Conservation (phyloP, 2,113 vertebrate species). For the Dermatemys mawii region DNA sequence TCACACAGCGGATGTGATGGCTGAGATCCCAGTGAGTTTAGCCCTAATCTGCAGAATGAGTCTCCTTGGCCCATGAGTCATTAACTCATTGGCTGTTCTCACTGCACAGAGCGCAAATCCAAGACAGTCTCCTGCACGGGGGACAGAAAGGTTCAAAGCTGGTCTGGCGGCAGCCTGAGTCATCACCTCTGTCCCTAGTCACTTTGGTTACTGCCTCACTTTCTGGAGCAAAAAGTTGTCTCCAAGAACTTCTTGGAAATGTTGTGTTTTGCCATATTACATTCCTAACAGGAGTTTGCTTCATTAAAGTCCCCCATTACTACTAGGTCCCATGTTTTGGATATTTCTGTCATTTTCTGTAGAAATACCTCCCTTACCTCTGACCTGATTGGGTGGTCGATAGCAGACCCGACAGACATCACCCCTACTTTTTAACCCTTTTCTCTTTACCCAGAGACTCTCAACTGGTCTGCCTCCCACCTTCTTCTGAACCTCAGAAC, state of each 20-base stretch:
- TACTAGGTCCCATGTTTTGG: no score
- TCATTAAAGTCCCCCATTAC: neutral
- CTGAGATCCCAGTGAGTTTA: neutral
- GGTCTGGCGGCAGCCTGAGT: fast-evolving
- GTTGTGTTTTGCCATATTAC: neutral
- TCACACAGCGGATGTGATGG: fast-evolving
- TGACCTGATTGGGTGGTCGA: neutral
- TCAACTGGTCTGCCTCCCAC: neutral
- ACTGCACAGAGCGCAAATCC: neutral
- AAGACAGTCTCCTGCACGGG: fast-evolving
- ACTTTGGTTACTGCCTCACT: fast-evolving
- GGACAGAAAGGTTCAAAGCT: neutral
- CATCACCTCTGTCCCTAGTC: neutral
- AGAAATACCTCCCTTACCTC: neutral
- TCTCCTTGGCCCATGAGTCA: fast-evolving
- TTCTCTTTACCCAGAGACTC: neutral
- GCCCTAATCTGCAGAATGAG: neutral
- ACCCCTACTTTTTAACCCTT: neutral
- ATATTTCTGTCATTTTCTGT: no score
- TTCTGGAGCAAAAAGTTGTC: neutral
- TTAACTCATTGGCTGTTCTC: fast-evolving
- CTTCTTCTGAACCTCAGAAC: neutral
- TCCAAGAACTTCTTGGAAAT: neutral
- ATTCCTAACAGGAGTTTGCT: neutral
- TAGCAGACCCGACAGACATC: neutral